Percentiles rank a stretch among this genome's conserved stretches.
phyloP scores from a whole-genome alignment of 2,888 invertebrate species.

The Drosophila helvetica region DNA sequence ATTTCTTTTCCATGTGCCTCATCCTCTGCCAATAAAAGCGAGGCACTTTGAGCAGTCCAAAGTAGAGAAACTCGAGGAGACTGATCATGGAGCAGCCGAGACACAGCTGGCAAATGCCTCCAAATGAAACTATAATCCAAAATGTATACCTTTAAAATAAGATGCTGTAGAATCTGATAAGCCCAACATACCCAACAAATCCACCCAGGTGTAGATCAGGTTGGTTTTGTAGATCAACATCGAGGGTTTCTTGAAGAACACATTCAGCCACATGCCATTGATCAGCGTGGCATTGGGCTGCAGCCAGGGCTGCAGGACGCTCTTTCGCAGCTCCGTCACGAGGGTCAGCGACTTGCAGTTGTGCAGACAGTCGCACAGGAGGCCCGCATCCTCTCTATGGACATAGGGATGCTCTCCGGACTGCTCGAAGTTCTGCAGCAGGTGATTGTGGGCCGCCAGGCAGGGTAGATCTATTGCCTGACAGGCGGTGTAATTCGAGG shows the following conservation, averaged over 20 bases:
- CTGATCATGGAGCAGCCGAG: slow-evolving; percentile 85
- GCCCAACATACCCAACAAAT: slow-evolving; percentile 82
- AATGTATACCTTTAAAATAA: background rate
- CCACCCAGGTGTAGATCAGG: slow-evolving; percentile 83
- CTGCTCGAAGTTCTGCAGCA: slow-evolving; percentile 60
- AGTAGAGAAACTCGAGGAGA: slow-evolving; percentile 83
- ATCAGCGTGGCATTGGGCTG: background rate
- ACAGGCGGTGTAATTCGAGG: slow-evolving; percentile 68
- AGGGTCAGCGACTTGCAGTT: slow-evolving; percentile 80
- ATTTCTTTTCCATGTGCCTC: background rate
- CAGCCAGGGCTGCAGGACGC: slow-evolving; percentile 36
- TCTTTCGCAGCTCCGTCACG: slow-evolving; percentile 60
- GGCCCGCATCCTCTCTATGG: slow-evolving; percentile 54
- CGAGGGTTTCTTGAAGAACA: slow-evolving; percentile 80
- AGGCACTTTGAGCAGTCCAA: slow-evolving; percentile 73
- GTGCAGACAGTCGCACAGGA: slow-evolving; percentile 79
- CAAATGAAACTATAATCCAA: slow-evolving; percentile 82
- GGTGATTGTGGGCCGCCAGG: slow-evolving; percentile 67
- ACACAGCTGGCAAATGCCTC: slow-evolving; percentile 85
- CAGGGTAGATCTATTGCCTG: slow-evolving; percentile 74
- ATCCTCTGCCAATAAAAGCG: slow-evolving; percentile 41
- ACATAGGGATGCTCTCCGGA: slow-evolving; percentile 68
- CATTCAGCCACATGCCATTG: slow-evolving; percentile 72
- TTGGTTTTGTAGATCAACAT: slow-evolving; percentile 83
- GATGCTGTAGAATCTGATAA: background rate